phyloP scores from a whole-genome alignment of 2,113 vertebrate genomes.

The Rallus limicola region DNA sequence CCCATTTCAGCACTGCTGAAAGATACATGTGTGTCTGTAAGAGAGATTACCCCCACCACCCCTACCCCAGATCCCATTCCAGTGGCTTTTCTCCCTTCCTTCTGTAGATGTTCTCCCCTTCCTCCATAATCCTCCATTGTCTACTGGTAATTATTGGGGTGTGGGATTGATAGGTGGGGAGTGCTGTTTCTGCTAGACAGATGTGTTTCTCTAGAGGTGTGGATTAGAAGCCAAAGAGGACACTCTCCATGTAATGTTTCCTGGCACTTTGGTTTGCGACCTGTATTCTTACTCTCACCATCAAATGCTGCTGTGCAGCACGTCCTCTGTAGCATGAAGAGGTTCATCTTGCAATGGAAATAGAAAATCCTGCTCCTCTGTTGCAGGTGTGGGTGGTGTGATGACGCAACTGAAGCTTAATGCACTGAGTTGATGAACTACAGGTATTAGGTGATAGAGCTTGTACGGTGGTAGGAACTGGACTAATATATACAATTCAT shows the following conservation, averaged over 20 bases:
- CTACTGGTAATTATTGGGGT: neutral
- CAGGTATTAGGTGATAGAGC: neutral
- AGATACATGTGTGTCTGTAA: accelerated
- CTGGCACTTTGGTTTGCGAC: neutral
- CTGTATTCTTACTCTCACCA: neutral
- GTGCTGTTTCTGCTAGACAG: neutral
- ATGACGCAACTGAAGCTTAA: neutral
- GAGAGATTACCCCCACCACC: neutral
- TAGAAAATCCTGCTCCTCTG: neutral
- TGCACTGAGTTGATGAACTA: neutral
- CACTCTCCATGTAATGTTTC: neutral
- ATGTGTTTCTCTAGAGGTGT: neutral
- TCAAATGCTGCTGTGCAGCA: neutral
- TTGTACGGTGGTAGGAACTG: neutral
- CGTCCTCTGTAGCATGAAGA: neutral
- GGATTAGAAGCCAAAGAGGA: neutral
- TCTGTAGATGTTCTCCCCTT: neutral
- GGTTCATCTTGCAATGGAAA: neutral
- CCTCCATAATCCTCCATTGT: neutral
- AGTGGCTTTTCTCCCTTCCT: neutral
- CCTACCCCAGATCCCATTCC: neutral
- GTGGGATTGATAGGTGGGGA: neutral
- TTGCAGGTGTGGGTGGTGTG: neutral
- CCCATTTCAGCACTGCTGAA: neutral
- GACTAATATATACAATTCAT: neutral